Base-by-base conservation (phyloP, 2,797 vertebrate genomes). In the Cuniculus paca region DNA sequence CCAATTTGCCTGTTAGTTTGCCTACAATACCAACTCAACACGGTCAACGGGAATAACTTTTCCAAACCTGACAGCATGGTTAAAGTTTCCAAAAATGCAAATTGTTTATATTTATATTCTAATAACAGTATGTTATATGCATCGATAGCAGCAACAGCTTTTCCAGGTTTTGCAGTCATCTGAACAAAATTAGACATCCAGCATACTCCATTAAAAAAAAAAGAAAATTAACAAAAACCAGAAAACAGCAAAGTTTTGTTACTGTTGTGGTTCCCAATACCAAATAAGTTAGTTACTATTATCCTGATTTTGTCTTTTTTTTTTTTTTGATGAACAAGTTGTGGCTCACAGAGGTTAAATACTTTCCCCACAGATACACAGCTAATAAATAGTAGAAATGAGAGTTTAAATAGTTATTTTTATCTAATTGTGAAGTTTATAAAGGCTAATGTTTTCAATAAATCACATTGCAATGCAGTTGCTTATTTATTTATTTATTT, bases 1-100 rank as follows among this genome's bases (percentile, higher is more conserved):
- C 98, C 98, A 98, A 98, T 99, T 99, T 98, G 98, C 98, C 99
- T 99, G 98, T 99, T 98, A 98, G 99, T 98, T 98, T 98, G 98
- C 99, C 98, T 99, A 99, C 98, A 98, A 98, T 98, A 98, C 98
- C 98, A 99, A 99, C 98, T 98, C 99, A 98, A 98, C 96, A 99
- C 98, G 98, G 98, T 99, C 99, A 98, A 98, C 98, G 98, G 98
- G 98, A 98, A 98, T 98, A 98, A 97, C 98, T 98, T 98, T 98
- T 80, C 98, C 98, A 98, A 98, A 99, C 98, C 98, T 98, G 98
- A 99, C 98, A 98, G 98, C 98, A 98, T 98, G 98, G 98, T 98
- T 98, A 98, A 98, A 98, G 98, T 99, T 98, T 98, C 97, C 97
- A 98, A 98, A 98, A 98, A 97, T 98, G 98, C 98, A 98, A 98